A percentile compares a stretch with the other conserved stretches of the same genome.
phyloP scores from a whole-genome alignment of 2,797 vertebrate species.

The Tenualosa ilisha region DNA sequence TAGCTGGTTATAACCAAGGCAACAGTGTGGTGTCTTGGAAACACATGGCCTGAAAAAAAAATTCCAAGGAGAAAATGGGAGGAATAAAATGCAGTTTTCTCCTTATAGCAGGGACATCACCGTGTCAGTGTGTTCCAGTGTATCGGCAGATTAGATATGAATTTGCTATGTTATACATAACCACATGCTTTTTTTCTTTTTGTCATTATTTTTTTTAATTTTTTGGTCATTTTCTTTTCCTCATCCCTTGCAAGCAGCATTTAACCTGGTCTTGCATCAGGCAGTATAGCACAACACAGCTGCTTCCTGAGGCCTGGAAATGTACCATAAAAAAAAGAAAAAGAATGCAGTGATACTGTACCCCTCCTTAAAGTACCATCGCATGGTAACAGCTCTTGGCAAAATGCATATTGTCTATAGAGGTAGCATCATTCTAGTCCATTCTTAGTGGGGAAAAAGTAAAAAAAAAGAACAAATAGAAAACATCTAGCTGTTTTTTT shows the following conservation, averaged over 20 bases:
- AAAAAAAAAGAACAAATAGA: background rate
- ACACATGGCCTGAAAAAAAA: slow-evolving; percentile 45
- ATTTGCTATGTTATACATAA: background rate
- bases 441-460: background rate
- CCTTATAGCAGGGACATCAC: background rate
- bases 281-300: background rate
- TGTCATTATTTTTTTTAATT: background rate
- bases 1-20: slow-evolving; percentile 39
- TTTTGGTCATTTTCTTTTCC: background rate
- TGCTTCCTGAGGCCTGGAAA: background rate
- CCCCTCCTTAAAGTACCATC: background rate
- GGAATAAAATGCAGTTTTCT: background rate
- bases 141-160: background rate
- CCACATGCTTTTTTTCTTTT: background rate
- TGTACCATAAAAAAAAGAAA: background rate
- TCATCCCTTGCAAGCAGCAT: slow-evolving; percentile 1
- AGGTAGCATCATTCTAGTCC: background rate
- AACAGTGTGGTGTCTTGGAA: slow-evolving; percentile 39
- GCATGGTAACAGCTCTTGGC: background rate
- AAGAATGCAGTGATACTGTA: background rate
- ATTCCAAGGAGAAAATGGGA: background rate
- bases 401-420: background rate
- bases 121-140: background rate
- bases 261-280: background rate
- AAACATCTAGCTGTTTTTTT: background rate